Base-by-base conservation (phyloP, 2,888 invertebrate species). In the Xylota sylvarum region DNA sequence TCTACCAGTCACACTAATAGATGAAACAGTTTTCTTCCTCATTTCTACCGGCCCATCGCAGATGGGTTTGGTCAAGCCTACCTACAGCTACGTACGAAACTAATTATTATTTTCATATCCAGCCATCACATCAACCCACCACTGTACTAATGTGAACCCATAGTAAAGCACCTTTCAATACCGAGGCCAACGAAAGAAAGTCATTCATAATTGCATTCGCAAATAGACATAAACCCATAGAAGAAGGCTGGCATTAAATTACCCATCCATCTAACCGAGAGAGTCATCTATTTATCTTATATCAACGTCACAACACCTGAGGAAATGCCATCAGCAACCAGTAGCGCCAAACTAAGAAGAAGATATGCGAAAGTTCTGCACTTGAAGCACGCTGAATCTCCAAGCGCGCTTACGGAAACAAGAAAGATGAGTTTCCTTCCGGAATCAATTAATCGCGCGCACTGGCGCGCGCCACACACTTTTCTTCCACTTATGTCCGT, bases 391-490 rank as follows among this genome's bases (percentile, higher is more conserved):
- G 30, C 62, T 37, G 37, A 73, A 55, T 78, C 67, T 60, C 19
- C 65, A 43, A 23, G 79, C 62, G 74, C 62, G 30, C 70, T 56
- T 80, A 85, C 72, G 85, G 85, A 90, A 91, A 91, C 91, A 89
- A 89, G 91, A 91, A 90, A 88, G 89, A 90, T 90, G 89, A 90
- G 91, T 92, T 92, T 92, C 92, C 92, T 92, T 92, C 92, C 92
- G 91, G 91, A 92, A 91, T 91, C 90, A 91, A 91, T 91, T 91
- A 91, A 81, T 72, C 27, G 69, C 60, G 55, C 56, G 60, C 76
- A 69, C 40, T 55, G 70, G 27, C 52, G 19, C 30, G 50, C 14
- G 12, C 32, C 37, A n/a, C 30, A 58, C 60, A 72, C 64, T 62
- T 72, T 67, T 85, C 55, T 52, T 65, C 64, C 65, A 27, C 55